Evolutionary conservation across 1,140 invertebrate species (phyloP).

Genomic region (Patella vulgata): DNA sequence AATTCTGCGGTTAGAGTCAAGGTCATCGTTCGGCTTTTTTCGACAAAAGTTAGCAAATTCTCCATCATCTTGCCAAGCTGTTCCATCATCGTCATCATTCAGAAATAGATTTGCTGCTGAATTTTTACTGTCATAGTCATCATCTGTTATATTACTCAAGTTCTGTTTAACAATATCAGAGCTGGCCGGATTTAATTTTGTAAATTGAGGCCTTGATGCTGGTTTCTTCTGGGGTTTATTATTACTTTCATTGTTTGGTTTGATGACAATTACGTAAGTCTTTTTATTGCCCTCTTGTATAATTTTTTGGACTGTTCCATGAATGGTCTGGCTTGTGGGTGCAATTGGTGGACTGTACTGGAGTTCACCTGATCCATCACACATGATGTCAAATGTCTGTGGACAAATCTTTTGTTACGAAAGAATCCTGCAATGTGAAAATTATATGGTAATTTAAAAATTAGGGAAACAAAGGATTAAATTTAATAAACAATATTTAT

Average conservation of each 20-base stretch:
- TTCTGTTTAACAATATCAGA: constrained; percentile 1
- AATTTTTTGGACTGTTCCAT: background rate
- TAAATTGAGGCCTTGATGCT: background rate
- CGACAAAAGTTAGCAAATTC: background rate
- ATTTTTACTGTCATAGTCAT: constrained; percentile 7
- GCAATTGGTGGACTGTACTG: background rate
- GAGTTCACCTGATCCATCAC: background rate
- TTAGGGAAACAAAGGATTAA: constrained; percentile 1
- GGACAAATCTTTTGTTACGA: background rate
- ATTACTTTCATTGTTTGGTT: background rate
- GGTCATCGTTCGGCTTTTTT: background rate
- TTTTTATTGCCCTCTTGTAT: background rate
- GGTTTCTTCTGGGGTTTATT: no score
- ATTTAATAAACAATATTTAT: background rate
- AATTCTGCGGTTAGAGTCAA: background rate
- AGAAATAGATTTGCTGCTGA: constrained; percentile 11
- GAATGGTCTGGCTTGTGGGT: background rate
- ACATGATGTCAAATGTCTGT: background rate
- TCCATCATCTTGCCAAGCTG: background rate
- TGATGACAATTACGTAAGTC: constrained; percentile 10
- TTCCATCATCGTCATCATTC: constrained; percentile 3
- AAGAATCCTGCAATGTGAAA: background rate
- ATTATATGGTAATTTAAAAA: background rate
- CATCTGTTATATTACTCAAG: constrained; percentile 2
- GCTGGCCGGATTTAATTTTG: background rate